A percentile compares a stretch with the other conserved stretches of the same genome.
These are phyloP conservation scores for Trichosurus vulpecula DNA, from an alignment of 2,797 vertebrate genomes.

Conservation along the genomic window DNA sequence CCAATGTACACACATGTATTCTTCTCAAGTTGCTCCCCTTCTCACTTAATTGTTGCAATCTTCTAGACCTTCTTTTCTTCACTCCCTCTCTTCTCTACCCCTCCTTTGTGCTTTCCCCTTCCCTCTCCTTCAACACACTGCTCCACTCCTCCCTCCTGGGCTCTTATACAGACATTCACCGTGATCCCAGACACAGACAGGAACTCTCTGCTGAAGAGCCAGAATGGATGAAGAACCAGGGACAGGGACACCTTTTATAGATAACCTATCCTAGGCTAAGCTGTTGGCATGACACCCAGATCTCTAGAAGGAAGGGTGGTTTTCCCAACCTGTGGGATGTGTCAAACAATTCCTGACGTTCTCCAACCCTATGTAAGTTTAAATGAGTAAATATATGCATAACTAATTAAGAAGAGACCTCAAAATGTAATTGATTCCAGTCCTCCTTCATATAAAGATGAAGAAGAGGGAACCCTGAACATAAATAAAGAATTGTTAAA, in stretches of 20 bases:
- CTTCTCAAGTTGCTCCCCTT: neutral
- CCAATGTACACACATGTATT: neutral
- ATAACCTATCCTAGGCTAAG: neutral
- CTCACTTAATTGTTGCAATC: neutral
- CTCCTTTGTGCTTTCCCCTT: neutral
- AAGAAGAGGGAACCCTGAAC: too few species aligned
- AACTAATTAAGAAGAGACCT: too few species aligned
- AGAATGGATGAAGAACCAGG: neutral
- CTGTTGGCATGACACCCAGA: neutral
- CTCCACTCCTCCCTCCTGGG: neutral
- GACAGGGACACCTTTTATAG: neutral
- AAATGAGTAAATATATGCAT: too few species aligned
- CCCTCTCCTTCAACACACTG: neutral
- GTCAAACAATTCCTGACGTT: slow-evolving; percentile 5
- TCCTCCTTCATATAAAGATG: too few species aligned
- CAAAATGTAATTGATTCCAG: too few species aligned
- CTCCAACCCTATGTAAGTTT: neutral
- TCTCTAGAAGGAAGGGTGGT: neutral
- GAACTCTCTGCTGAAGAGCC: neutral
- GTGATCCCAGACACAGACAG: neutral
- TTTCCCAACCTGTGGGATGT: neutral
- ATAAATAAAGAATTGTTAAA: too few species aligned
- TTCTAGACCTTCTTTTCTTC: neutral
- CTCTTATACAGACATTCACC: neutral
- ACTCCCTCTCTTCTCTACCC: too few species aligned